Percentiles rank a stretch among this genome's conserved stretches.
Conservation (phyloP, 2,888 invertebrate species). For the Monoplex corrugatus region DNA sequence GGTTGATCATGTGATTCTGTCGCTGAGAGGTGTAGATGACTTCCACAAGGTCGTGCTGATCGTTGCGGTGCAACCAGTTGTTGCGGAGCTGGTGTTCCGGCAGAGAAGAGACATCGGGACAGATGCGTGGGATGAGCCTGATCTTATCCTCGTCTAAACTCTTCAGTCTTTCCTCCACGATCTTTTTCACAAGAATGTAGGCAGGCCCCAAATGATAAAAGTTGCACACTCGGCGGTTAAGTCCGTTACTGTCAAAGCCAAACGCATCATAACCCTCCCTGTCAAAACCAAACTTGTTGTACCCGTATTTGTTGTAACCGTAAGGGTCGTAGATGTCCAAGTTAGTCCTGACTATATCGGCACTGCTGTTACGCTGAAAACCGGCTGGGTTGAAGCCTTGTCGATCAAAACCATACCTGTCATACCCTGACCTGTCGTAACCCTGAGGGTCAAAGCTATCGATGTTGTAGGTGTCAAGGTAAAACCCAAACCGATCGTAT, state of each 20-base stretch:
- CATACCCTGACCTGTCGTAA: slow-evolving; percentile 76
- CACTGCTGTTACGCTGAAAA: slow-evolving; percentile 68
- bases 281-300: slow-evolving; percentile 75
- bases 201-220: slow-evolving; percentile 76
- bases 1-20: slow-evolving; percentile 58
- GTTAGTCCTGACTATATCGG: slow-evolving; percentile 50
- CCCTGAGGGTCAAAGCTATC: slow-evolving; percentile 78
- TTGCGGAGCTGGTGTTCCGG: slow-evolving; percentile 65
- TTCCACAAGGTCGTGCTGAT: slow-evolving; percentile 65
- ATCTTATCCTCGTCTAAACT: slow-evolving; percentile 64
- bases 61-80: slow-evolving; percentile 70
- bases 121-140: slow-evolving; percentile 68
- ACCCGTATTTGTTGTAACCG: slow-evolving; percentile 75
- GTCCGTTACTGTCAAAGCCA: slow-evolving; percentile 76
- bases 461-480: slow-evolving; percentile 73
- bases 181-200: slow-evolving; percentile 73
- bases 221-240: slow-evolving; percentile 74
- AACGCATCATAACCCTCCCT: slow-evolving; percentile 77
- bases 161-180: slow-evolving; percentile 68
- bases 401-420: slow-evolving; percentile 77
- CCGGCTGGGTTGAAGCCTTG: slow-evolving; percentile 74
- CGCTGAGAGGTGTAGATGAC: slow-evolving; percentile 63
- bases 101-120: slow-evolving; percentile 66
- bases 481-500: slow-evolving; percentile 75
- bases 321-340: slow-evolving; percentile 64